A percentile compares a stretch with the other conserved stretches of the same genome.
phyloP scores from a whole-genome alignment of 2,797 vertebrate species.

The Rachycentron canadum region DNA sequence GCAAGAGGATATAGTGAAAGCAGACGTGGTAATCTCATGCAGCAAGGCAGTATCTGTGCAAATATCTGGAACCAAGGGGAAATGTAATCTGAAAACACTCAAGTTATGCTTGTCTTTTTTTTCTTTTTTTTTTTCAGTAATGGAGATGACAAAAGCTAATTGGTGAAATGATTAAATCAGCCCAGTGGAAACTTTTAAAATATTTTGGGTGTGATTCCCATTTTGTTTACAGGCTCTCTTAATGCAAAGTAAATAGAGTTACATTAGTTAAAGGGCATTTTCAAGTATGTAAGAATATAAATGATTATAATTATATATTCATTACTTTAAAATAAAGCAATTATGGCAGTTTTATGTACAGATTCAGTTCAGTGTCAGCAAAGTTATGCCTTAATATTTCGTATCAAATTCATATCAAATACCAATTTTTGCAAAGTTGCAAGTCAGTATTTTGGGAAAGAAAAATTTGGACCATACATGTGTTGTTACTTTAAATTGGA shows the following conservation, averaged over 20 bases:
- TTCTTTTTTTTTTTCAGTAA: constrained; percentile 10
- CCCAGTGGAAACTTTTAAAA: constrained; percentile 28
- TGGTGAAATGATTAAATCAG: constrained; percentile 39
- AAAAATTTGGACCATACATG: too few relatives aligned
- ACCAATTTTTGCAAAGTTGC: background rate
- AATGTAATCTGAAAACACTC: constrained; percentile 34
- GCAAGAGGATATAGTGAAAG: constrained; percentile 49
- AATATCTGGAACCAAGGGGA: constrained; percentile 33
- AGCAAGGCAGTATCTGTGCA: constrained; percentile 31
- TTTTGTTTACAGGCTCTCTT: constrained; percentile 29
- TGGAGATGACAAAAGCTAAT: constrained; percentile 45
- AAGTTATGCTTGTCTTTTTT: background rate
- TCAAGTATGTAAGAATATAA: background rate
- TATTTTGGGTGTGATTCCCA: constrained; percentile 11
- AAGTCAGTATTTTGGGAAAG: background rate
- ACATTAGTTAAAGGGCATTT: background rate
- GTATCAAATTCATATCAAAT: too few relatives aligned
- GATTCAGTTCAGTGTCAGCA: background rate
- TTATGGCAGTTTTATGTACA: background rate
- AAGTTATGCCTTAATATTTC: background rate
- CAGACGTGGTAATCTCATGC: constrained; percentile 47
- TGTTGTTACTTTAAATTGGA: background rate
- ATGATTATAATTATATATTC: background rate
- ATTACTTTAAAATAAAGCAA: background rate
- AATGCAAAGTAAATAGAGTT: constrained; percentile 5